Conservation (phyloP, 2,113 vertebrate genomes). For the Pteruthius melanotis region DNA sequence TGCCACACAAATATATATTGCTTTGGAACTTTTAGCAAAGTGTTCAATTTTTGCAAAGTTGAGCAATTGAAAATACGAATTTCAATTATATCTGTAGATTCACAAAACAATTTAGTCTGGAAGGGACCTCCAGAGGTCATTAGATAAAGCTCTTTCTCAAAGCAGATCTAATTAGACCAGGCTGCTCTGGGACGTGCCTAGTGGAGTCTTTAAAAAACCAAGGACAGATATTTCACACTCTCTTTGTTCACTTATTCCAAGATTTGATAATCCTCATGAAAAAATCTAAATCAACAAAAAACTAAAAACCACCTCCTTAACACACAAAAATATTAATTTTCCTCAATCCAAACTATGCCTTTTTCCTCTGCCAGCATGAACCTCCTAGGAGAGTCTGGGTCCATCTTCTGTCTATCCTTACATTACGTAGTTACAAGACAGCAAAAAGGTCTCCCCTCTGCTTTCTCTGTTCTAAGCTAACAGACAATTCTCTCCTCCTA, state of each 20-base stretch:
- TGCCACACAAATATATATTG: background rate
- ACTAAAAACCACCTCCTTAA: background rate
- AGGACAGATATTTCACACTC: background rate
- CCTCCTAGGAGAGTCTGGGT: background rate
- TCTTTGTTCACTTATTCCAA: background rate
- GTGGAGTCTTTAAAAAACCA: background rate
- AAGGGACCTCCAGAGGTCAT: background rate
- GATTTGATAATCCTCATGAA: background rate
- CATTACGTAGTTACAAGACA: background rate
- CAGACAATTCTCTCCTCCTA: background rate
- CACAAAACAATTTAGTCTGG: background rate
- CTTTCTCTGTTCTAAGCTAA: background rate
- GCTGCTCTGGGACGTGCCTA: background rate
- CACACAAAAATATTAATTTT: background rate
- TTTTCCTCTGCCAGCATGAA: background rate
- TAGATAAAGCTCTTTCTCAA: background rate
- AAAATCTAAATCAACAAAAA: background rate
- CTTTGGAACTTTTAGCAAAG: background rate
- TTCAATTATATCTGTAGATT: background rate
- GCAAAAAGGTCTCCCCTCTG: background rate
- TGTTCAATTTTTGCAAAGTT: background rate
- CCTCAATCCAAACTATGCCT: background rate
- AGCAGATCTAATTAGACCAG: background rate
- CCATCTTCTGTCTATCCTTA: background rate
- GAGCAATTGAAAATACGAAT: background rate